These are phyloP conservation scores for Irena cyanogastra DNA, from an alignment of 2,113 vertebrate genomes.

Conservation along the genomic window DNA sequence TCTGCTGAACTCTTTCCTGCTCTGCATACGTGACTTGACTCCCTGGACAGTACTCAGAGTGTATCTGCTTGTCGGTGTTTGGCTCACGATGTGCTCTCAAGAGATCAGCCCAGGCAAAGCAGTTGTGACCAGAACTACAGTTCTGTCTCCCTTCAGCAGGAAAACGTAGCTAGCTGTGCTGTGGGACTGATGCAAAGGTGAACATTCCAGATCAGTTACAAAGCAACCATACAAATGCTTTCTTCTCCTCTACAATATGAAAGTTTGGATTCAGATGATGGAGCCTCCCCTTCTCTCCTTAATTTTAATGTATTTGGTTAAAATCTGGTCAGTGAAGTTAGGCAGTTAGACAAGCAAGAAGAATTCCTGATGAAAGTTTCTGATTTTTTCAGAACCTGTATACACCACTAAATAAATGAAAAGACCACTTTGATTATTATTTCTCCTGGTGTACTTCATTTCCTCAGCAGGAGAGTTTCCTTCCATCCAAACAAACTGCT, in stretches of 20 bases:
- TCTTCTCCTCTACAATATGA: neutral
- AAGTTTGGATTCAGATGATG: neutral
- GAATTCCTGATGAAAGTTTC: neutral
- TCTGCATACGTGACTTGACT: fast-evolving
- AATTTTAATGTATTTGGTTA: neutral
- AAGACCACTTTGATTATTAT: neutral
- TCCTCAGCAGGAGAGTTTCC: neutral
- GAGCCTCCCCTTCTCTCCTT: neutral
- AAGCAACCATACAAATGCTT: neutral
- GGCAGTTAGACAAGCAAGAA: neutral
- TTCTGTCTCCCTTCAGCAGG: neutral
- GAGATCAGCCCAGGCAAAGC: neutral
- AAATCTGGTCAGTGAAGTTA: neutral
- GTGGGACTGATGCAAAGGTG: neutral
- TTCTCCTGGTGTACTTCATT: neutral
- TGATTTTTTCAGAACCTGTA: neutral
- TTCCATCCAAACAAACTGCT: neutral
- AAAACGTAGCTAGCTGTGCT: neutral
- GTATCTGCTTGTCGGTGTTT: fast-evolving
- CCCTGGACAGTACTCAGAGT: neutral
- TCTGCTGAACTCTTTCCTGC: fast-evolving
- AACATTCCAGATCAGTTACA: neutral
- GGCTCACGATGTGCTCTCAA: fast-evolving
- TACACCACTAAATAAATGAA: neutral
- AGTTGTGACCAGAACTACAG: neutral